Percentiles rank a stretch among this genome's conserved stretches.
Evolutionary conservation across 2,888 invertebrate genomes (phyloP).

Genomic region (Trissolcus brochymenae): DNA sequence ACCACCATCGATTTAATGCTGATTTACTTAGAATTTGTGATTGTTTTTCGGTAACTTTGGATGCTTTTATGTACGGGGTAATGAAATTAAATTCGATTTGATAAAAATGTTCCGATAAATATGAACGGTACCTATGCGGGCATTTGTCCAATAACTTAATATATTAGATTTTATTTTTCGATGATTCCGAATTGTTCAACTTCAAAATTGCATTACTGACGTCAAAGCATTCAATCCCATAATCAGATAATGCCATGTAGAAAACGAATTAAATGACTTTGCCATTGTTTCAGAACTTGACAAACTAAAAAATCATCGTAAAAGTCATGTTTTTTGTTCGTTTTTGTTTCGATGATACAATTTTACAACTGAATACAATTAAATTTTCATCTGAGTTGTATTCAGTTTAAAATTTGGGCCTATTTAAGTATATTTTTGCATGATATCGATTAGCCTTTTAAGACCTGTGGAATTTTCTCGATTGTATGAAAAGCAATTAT

Average conservation of each 20-base stretch:
- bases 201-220: slow-evolving; percentile 40
- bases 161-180: slow-evolving; percentile 42
- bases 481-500: background rate
- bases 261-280: slow-evolving; percentile 33
- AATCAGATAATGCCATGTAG: slow-evolving; percentile 29
- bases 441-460: too few species aligned
- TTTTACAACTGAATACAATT: background rate
- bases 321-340: too few species aligned
- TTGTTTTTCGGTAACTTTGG: background rate
- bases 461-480: too few species aligned
- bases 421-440: too few species aligned
- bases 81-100: slow-evolving; percentile 47
- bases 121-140: slow-evolving; percentile 6
- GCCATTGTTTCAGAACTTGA: slow-evolving; percentile 12
- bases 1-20: background rate
- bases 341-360: background rate
- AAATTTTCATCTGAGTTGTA: too few species aligned
- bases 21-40: background rate
- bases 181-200: slow-evolving; percentile 46
- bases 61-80: slow-evolving; percentile 31
- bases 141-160: slow-evolving; percentile 30
- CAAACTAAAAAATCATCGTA: too few species aligned
- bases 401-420: too few species aligned
- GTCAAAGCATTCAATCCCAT: slow-evolving; percentile 31
- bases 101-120: slow-evolving; percentile 15